phyloP scores from a whole-genome alignment of 2,113 vertebrate species.

The Chitala chitala region DNA sequence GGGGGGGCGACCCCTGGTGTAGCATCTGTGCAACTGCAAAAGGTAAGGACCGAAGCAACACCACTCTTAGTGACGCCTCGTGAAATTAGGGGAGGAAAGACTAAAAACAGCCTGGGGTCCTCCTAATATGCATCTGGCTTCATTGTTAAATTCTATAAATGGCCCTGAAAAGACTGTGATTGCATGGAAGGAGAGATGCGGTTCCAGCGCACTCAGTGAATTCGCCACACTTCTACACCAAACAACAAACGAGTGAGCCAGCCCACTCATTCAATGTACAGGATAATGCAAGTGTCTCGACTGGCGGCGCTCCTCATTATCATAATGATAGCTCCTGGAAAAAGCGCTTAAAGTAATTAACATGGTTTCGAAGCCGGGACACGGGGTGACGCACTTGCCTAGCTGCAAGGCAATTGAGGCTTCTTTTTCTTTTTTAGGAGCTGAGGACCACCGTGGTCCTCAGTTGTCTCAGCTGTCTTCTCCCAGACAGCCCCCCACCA shows the following conservation, averaged over 20 bases:
- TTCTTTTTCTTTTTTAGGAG: conserved; percentile 28
- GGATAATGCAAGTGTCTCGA: too few relatives aligned
- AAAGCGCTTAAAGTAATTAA: conserved; percentile 74
- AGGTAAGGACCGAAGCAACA: not conserved
- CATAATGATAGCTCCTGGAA: conserved; percentile 55
- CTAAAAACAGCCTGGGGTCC: not conserved
- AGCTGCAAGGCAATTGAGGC: conserved; percentile 57
- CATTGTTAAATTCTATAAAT: not conserved
- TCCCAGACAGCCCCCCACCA: too few relatives aligned
- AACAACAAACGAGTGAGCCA: conserved; percentile 32
- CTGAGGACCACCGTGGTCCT: too few relatives aligned
- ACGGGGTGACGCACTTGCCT: conserved; percentile 60
- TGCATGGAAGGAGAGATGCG: not conserved
- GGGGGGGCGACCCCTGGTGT: conserved; percentile 18
- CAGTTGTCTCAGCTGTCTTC: too few relatives aligned
- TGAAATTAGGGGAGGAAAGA: not conserved
- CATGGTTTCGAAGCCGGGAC: conserved; percentile 61
- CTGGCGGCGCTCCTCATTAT: too few relatives aligned
- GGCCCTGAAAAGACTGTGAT: not conserved
- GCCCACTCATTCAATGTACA: conserved; percentile 44
- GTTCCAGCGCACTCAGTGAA: not conserved
- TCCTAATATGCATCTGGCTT: not conserved
- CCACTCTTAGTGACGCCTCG: not conserved
- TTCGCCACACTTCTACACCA: not conserved
- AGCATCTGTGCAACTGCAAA: conserved; percentile 14